Evolutionary conservation across 2,888 invertebrate species (phyloP).

Genomic region (Apocheima hispidaria): DNA sequence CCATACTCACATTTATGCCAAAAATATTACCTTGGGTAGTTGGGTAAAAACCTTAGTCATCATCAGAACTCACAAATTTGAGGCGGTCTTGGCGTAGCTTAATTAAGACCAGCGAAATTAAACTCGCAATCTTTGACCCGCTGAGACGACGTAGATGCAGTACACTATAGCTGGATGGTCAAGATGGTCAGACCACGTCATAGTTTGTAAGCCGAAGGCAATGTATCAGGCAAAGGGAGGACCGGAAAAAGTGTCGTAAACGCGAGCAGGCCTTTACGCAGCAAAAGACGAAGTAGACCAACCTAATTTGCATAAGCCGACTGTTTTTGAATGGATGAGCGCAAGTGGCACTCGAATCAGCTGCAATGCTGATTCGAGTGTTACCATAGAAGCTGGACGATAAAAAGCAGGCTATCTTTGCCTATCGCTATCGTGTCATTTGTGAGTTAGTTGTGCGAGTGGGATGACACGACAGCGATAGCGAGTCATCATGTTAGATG

Average conservation of each 20-base stretch:
- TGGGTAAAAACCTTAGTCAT: not conserved
- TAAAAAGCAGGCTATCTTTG: no score
- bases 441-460: no score
- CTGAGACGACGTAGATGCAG: not conserved
- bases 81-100: not conserved
- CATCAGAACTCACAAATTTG: not conserved
- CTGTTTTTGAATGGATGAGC: not conserved
- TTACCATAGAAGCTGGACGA: no score
- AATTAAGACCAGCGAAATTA: constrained; percentile 4
- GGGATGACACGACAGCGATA: no score
- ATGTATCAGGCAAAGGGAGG: not conserved
- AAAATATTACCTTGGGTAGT: no score
- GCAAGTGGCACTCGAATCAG: no score
- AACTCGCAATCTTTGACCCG: constrained; percentile 8
- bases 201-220: not conserved
- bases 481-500: no score
- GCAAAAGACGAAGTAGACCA: not conserved
- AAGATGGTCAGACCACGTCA: not conserved
- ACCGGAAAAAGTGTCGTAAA: not conserved
- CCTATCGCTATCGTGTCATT: no score
- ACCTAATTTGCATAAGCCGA: not conserved
- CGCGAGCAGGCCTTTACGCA: not conserved
- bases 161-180: not conserved
- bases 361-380: no score
- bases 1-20: no score